Percentiles rank a stretch among this genome's conserved stretches.
Conservation (phyloP, 37 sponge, comb jelly and placozoan species). For the Halichondria panicea region DNA sequence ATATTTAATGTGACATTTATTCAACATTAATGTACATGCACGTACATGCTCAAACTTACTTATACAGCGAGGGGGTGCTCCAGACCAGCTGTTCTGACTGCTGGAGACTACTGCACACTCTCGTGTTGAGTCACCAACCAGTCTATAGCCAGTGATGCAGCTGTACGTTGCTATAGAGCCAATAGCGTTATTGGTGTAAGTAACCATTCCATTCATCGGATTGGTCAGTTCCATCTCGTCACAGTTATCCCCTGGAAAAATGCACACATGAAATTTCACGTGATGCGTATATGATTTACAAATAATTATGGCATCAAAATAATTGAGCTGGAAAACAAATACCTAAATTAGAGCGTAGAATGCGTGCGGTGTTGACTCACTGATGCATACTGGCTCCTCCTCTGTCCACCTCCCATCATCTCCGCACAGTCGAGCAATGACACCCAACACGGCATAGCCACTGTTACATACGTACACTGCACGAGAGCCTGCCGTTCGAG, state of each 20-base stretch:
- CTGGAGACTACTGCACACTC: no score
- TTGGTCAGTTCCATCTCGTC: background rate
- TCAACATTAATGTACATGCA: no score
- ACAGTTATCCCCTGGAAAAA: no score
- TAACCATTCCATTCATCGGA: slow-evolving; percentile 12
- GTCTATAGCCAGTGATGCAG: slow-evolving; percentile 31
- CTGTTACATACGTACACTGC: slow-evolving; percentile 5
- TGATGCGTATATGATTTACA: no score
- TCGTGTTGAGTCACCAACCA: slow-evolving; percentile 26
- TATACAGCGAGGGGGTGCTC: background rate
- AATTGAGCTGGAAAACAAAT: no score
- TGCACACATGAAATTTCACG: no score
- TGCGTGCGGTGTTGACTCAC: no score
- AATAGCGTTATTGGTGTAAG: background rate
- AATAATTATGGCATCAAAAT: no score
- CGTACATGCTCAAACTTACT: background rate
- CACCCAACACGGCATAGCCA: background rate
- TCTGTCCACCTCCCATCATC: slow-evolving; percentile 33
- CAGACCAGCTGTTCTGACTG: no score
- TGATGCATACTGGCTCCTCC: slow-evolving; percentile 23
- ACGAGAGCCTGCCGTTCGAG: background rate
- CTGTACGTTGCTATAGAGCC: slow-evolving; percentile 47
- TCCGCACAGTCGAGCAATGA: background rate
- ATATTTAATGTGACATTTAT: no score
- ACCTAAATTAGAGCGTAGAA: no score